Conservation (phyloP, 1,140 invertebrate species). For the Patella vulgata region DNA sequence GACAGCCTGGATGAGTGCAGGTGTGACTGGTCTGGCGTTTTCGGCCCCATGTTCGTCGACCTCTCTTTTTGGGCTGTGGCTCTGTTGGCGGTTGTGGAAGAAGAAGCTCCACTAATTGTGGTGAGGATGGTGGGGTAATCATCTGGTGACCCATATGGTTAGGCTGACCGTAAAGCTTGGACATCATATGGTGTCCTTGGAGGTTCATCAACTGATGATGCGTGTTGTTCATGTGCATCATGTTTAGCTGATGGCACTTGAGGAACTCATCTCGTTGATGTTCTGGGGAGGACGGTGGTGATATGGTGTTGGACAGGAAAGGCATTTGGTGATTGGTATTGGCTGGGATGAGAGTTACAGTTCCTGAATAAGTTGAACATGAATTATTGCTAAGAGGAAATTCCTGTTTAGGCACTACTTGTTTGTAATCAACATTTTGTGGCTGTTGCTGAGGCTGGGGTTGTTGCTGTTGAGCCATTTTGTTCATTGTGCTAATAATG, state of each 20-base stretch:
- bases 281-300: constrained; percentile 70
- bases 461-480: constrained; percentile 2
- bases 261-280: constrained; percentile 39
- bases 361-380: constrained; percentile 50
- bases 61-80: constrained; percentile 62
- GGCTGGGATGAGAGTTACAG: constrained; percentile 43
- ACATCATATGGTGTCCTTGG: constrained; percentile 26
- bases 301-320: constrained; percentile 67
- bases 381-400: constrained; percentile 32
- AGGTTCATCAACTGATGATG: constrained; percentile 30
- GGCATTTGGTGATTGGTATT: constrained; percentile 39
- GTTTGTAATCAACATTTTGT: constrained; percentile 28
- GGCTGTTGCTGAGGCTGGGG: background rate
- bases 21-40: constrained; percentile 72
- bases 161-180: background rate
- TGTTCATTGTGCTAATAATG: background rate
- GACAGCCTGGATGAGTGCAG: constrained; percentile 75
- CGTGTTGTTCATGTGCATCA: constrained; percentile 52
- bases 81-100: constrained; percentile 39
- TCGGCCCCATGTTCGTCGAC: constrained; percentile 69
- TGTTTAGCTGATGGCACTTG: constrained; percentile 37
- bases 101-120: constrained; percentile 68
- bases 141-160: constrained; percentile 46
- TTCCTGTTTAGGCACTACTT: constrained; percentile 51
- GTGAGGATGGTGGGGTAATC: constrained; percentile 72